These are phyloP conservation scores for Drosophila atroscutellata DNA, from an alignment of 2,888 invertebrate species.

Conservation along the genomic window DNA sequence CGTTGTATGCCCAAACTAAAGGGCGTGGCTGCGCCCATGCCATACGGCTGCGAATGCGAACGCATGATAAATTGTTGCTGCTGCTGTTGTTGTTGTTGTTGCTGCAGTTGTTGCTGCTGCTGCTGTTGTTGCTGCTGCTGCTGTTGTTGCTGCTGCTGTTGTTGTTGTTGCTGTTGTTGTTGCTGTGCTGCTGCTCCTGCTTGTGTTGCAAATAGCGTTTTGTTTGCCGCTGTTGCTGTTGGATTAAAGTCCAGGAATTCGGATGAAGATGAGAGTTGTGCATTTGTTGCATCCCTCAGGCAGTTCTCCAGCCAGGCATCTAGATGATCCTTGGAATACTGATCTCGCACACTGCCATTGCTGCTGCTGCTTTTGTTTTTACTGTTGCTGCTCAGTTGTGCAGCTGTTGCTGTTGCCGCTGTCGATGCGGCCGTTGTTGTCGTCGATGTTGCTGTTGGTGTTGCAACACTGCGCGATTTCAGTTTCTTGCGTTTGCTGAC, in stretches of 20 bases:
- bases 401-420: constrained; percentile 38
- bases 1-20: constrained; percentile 84
- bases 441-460: constrained; percentile 37
- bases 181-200: constrained; percentile 59
- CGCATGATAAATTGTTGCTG: constrained; percentile 77
- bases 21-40: constrained; percentile 69
- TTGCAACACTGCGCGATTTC: constrained; percentile 81
- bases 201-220: constrained; percentile 53
- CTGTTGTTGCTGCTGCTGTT: constrained; percentile 51
- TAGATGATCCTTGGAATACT: constrained; percentile 83
- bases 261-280: constrained; percentile 84
- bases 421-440: constrained; percentile 18
- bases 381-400: constrained; percentile 1
- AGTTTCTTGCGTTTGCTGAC: constrained; percentile 83
- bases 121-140: constrained; percentile 59
- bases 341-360: constrained; percentile 49
- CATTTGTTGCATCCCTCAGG: constrained; percentile 83
- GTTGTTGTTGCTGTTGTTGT: constrained; percentile 57
- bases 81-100: constrained; percentile 54
- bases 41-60: constrained; percentile 66
- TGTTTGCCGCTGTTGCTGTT: constrained; percentile 53
- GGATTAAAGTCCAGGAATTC: constrained; percentile 85
- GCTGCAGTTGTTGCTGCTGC: constrained; percentile 45
- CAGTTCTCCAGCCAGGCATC: constrained; percentile 85
- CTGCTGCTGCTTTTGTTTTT: constrained; percentile 51